Evolutionary conservation across 2,888 invertebrate species (phyloP).

Genomic region (Orthonevra nobilis): DNA sequence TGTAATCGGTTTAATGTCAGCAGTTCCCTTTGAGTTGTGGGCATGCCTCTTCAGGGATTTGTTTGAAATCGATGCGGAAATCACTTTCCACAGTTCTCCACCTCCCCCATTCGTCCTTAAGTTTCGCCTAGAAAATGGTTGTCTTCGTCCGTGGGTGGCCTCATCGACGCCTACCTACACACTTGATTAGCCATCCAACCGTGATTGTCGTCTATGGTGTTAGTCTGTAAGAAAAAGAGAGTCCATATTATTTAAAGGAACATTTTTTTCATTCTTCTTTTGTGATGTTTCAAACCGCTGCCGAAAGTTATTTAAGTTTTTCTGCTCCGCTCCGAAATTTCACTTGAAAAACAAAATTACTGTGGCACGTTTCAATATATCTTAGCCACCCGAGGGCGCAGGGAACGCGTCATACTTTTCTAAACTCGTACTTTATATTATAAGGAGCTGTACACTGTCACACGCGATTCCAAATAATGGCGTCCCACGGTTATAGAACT

Average conservation of each 20-base stretch:
- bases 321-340: too few relatives aligned
- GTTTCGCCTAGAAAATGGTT: not conserved
- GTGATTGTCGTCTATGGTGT: slow-evolving; percentile 12
- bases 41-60: not conserved
- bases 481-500: slow-evolving; percentile 21
- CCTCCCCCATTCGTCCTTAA: slow-evolving; percentile 9
- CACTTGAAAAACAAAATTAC: slow-evolving; percentile 12
- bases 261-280: not conserved
- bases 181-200: slow-evolving; percentile 24
- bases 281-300: not conserved
- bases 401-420: slow-evolving; percentile 4
- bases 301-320: not conserved
- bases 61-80: slow-evolving; percentile 27
- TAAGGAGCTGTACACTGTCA: not conserved
- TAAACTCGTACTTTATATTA: not conserved
- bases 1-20: slow-evolving; percentile 53
- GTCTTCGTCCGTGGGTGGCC: too few relatives aligned
- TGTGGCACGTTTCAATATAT: slow-evolving; percentile 37
- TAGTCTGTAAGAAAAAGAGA: slow-evolving; percentile 1
- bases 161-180: slow-evolving; percentile 26
- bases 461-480: slow-evolving; percentile 38
- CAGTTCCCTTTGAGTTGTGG: slow-evolving; percentile 21
- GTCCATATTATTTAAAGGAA: slow-evolving; percentile 12
- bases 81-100: slow-evolving; percentile 7
- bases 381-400: slow-evolving; percentile 18